phyloP scores from a whole-genome alignment of 35 echinoderm and acorn worm species.

The Hemicentrotus pulcherrimus region DNA sequence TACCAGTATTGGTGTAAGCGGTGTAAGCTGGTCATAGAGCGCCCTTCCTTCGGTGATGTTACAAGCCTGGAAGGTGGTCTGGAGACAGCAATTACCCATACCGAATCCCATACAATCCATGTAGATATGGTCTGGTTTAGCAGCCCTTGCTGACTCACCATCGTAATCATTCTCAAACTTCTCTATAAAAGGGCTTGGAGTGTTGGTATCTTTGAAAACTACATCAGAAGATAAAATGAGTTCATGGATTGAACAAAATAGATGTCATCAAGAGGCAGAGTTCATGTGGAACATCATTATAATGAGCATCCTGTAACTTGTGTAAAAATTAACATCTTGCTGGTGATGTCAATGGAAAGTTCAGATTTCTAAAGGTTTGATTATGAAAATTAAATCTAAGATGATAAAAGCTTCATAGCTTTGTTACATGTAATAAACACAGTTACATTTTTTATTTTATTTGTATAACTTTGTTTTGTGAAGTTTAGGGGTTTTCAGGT shows the following conservation, averaged over 20 bases:
- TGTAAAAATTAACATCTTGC: not conserved
- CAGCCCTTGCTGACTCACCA: conserved; percentile 74
- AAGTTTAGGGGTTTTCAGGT: too few relatives aligned
- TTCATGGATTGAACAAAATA: not conserved
- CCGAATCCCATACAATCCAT: conserved; percentile 99
- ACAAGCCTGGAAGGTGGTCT: conserved; percentile 98
- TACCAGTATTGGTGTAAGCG: conserved; percentile 90
- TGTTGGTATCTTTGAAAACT: conserved; percentile 99
- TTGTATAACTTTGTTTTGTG: too few relatives aligned
- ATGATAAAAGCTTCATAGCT: too few relatives aligned
- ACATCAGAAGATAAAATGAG: not conserved
- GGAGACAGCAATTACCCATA: conserved; percentile 87
- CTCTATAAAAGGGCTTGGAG: conserved; percentile 87
- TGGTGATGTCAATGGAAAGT: not conserved
- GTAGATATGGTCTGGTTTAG: conserved; percentile 90
- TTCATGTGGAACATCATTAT: not conserved
- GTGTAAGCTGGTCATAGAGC: conserved; percentile 92
- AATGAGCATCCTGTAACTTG: not conserved
- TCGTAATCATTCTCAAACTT: conserved; percentile 78
- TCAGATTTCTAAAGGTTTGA: not conserved
- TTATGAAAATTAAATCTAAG: too few relatives aligned
- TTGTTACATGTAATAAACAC: too few relatives aligned
- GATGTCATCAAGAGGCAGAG: not conserved
- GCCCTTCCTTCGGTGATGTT: conserved; percentile 79
- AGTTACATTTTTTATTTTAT: too few relatives aligned